Conservation (phyloP, 2,888 invertebrate species). For the Drosophila pegasa region DNA sequence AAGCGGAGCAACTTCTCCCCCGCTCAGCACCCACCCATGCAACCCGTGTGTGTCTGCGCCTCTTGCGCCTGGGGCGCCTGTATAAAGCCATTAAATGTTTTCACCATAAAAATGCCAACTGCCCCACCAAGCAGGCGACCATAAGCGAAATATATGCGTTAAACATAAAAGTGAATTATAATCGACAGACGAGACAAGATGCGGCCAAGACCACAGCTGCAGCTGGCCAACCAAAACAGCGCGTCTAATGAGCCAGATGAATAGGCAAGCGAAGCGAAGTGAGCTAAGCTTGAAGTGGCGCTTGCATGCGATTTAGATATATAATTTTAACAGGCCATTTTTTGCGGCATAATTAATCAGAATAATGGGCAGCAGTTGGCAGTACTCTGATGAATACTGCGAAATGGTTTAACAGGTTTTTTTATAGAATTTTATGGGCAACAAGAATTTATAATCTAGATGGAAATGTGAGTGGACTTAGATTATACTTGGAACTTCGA, state of each 20-base stretch:
- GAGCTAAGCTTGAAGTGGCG: too few species aligned
- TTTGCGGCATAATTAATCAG: not conserved
- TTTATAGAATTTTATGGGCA: not conserved
- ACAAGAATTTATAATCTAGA: not conserved
- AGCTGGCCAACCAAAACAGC: not conserved
- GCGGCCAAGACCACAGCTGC: constrained; percentile 17
- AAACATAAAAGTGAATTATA: constrained; percentile 47
- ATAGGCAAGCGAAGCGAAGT: not conserved
- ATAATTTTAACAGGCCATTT: constrained; percentile 2
- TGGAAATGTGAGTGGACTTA: too few species aligned
- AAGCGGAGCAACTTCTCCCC: constrained; percentile 10
- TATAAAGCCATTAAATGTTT: constrained; percentile 70
- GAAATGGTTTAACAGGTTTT: not conserved
- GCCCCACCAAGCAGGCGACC: constrained; percentile 23
- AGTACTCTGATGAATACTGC: not conserved
- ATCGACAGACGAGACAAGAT: constrained; percentile 38
- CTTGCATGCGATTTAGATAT: not conserved
- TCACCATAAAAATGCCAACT: constrained; percentile 57
- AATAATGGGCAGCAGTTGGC: not conserved
- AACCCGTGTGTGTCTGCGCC: constrained; percentile 4
- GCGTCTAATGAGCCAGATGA: constrained; percentile 1
- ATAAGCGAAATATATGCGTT: constrained; percentile 36
- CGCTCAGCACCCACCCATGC: not conserved
- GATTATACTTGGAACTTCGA: too few species aligned
- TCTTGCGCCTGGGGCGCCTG: constrained; percentile 32